Conservation (phyloP, 2,113 vertebrate genomes). For the Tragulus kanchil region DNA sequence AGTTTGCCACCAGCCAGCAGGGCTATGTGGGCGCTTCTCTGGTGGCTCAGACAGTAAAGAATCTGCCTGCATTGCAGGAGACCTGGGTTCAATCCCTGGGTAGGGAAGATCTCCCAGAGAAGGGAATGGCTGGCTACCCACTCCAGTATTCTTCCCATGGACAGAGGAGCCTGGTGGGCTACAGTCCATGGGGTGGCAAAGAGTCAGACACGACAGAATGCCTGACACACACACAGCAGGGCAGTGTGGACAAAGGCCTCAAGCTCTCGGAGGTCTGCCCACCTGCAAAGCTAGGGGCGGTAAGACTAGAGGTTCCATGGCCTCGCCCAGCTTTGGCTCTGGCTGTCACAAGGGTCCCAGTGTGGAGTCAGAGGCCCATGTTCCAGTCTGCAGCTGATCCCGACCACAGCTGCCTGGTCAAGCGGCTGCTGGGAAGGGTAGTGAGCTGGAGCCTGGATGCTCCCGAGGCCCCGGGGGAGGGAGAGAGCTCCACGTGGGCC, state of each 20-base stretch:
- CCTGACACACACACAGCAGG: not conserved
- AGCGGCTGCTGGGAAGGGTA: fast-evolving
- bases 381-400: fast-evolving
- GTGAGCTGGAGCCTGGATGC: fast-evolving
- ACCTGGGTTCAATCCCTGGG: not conserved
- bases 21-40: not conserved
- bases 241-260: not conserved
- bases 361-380: fast-evolving
- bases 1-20: not conserved
- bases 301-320: not conserved
- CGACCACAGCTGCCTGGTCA: fast-evolving
- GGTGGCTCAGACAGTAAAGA: not conserved
- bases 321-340: not conserved
- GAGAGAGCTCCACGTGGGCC: not conserved
- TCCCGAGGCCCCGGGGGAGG: not conserved
- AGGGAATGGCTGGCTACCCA: not conserved
- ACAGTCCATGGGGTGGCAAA: not conserved
- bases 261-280: fast-evolving
- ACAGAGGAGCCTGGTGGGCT: not conserved
- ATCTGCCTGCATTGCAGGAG: not conserved
- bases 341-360: not conserved
- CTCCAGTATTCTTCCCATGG: not conserved
- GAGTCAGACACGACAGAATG: not conserved
- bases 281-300: fast-evolving
- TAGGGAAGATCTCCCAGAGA: not conserved